A percentile compares a stretch with the other conserved stretches of the same genome.
These are phyloP conservation scores for Gopherus evgoodei DNA, from an alignment of 2,113 vertebrate species.

Conservation along the genomic window DNA sequence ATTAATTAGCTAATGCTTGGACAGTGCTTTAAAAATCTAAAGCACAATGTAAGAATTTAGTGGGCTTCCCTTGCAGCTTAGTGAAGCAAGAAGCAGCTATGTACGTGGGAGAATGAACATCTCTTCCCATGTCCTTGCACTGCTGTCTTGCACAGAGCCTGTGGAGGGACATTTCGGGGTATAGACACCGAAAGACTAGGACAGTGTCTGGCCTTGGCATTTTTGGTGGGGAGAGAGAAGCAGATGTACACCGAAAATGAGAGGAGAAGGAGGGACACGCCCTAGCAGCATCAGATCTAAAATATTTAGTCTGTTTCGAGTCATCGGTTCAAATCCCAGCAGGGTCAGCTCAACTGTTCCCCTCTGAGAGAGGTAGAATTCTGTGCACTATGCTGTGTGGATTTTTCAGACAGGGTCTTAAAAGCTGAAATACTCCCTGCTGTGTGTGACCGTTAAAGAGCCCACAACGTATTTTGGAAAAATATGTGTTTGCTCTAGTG, in stretches of 20 bases:
- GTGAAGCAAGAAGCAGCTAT: conserved; percentile 9
- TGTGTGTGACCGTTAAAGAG: background rate
- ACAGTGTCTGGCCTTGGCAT: background rate
- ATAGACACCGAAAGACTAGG: background rate
- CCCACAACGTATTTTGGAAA: conserved; percentile 61
- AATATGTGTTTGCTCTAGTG: conserved; percentile 61
- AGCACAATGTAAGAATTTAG: conserved; percentile 43
- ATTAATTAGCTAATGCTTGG: conserved; percentile 40
- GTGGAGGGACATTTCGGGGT: background rate
- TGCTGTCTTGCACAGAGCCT: background rate
- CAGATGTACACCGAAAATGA: background rate
- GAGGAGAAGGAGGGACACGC: background rate
- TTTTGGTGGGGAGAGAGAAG: background rate
- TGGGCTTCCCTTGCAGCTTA: conserved; percentile 23
- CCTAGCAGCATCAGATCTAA: background rate
- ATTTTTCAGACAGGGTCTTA: background rate
- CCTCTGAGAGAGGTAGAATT: background rate
- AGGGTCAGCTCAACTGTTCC: conserved; percentile 31
- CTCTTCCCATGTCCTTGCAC: background rate
- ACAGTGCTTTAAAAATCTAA: conserved; percentile 38
- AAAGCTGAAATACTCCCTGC: conserved; percentile 49
- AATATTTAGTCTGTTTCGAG: background rate
- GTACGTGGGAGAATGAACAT: background rate
- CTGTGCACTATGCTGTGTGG: background rate
- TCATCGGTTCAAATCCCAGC: background rate